These are phyloP conservation scores for Laothoe populi DNA, from an alignment of 2,888 invertebrate species.

Conservation along the genomic window DNA sequence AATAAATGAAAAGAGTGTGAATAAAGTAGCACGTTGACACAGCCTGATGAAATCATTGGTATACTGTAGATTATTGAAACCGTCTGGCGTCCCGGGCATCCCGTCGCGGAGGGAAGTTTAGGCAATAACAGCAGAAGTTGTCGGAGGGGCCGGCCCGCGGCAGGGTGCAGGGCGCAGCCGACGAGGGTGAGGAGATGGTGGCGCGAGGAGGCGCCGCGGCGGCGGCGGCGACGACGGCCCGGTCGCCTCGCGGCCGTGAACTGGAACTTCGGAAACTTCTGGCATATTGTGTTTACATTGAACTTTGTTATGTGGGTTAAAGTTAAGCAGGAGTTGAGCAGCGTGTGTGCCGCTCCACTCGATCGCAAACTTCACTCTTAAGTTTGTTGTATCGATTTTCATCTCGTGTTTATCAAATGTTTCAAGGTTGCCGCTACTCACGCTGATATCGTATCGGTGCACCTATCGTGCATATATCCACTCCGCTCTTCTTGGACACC, in stretches of 20 bases:
- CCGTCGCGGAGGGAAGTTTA: slow-evolving; percentile 38
- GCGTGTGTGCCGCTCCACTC: slow-evolving; percentile 78
- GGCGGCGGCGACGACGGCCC: slow-evolving; percentile 48
- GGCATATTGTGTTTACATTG: slow-evolving; percentile 84
- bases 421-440: slow-evolving; percentile 69
- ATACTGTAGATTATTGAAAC: slow-evolving; percentile 39
- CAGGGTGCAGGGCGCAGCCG: slow-evolving; percentile 33
- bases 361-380: slow-evolving; percentile 79
- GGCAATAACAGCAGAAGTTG: slow-evolving; percentile 36
- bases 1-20: neutral
- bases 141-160: slow-evolving; percentile 34
- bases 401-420: slow-evolving; percentile 79
- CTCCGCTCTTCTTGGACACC: too few species aligned
- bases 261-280: slow-evolving; percentile 81
- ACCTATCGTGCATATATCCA: neutral
- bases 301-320: slow-evolving; percentile 86
- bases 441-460: slow-evolving; percentile 30
- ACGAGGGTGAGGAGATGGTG: slow-evolving; percentile 41
- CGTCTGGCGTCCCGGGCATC: slow-evolving; percentile 30
- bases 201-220: slow-evolving; percentile 38
- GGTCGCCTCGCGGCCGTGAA: slow-evolving; percentile 78
- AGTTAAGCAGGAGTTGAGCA: slow-evolving; percentile 83
- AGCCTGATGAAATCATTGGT: slow-evolving; percentile 24
- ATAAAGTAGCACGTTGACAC: slow-evolving; percentile 7
- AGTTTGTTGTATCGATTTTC: slow-evolving; percentile 82